These are phyloP conservation scores for Mohoua ochrocephala DNA, from an alignment of 2,113 vertebrate genomes.

Conservation along the genomic window DNA sequence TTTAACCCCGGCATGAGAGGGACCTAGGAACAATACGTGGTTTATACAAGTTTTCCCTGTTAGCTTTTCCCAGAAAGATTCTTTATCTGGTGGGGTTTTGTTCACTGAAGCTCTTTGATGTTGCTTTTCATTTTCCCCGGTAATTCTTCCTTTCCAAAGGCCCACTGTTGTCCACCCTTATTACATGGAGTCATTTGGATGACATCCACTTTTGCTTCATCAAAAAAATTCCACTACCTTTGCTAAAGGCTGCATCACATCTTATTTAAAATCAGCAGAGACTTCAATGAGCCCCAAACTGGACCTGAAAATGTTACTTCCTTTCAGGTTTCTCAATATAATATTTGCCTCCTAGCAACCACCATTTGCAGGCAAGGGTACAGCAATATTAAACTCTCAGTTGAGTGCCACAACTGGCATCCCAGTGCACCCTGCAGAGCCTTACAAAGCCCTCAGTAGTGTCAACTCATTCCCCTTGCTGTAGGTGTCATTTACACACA, in stretches of 20 bases:
- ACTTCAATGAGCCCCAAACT: background rate
- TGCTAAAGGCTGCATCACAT: background rate
- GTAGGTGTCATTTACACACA: background rate
- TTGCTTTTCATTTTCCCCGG: background rate
- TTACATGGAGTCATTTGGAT: background rate
- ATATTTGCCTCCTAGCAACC: constrained; percentile 32
- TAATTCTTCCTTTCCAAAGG: background rate
- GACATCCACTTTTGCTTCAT: background rate
- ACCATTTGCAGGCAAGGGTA: background rate
- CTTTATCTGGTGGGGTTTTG: background rate
- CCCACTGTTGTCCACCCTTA: background rate
- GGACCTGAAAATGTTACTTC: background rate
- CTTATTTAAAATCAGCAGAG: background rate
- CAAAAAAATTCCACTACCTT: background rate
- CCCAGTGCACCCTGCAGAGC: background rate
- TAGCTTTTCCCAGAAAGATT: background rate
- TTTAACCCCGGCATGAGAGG: background rate
- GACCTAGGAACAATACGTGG: background rate
- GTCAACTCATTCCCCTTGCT: background rate
- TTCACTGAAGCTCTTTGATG: background rate
- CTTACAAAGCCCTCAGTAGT: background rate
- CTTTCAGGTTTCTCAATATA: background rate
- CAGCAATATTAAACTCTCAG: background rate
- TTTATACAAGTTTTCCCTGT: background rate
- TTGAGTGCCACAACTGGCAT: background rate